These are phyloP conservation scores for Cydia pomonella DNA, from an alignment of 1,140 invertebrate species.

Conservation along the genomic window DNA sequence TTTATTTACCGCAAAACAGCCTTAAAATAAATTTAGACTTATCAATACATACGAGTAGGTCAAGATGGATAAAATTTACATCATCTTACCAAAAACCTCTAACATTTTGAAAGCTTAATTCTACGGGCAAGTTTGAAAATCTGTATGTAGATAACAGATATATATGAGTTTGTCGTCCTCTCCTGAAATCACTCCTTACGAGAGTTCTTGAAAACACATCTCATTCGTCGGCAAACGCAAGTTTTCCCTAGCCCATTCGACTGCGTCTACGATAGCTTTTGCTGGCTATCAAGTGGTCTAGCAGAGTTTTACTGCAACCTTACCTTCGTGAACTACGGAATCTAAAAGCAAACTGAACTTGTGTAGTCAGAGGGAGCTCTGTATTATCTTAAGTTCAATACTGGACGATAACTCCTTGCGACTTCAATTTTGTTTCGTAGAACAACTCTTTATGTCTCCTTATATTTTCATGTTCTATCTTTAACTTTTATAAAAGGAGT, in stretches of 20 bases:
- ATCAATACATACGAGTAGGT: too few species aligned
- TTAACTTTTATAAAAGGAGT: too few species aligned
- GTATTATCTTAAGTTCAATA: background rate
- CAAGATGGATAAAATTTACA: too few species aligned
- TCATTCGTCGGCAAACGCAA: constrained; percentile 14
- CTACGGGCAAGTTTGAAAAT: background rate
- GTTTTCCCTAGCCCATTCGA: constrained; percentile 7
- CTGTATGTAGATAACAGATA: background rate
- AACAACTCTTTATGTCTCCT: background rate
- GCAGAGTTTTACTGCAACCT: background rate
- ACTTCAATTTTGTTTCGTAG: background rate
- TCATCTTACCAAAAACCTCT: background rate
- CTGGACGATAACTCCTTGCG: background rate
- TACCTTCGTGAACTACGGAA: background rate
- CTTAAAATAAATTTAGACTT: too few species aligned
- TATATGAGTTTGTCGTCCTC: constrained; percentile 11
- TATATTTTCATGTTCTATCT: too few species aligned
- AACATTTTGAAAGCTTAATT: constrained; percentile 5
- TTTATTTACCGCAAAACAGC: too few species aligned
- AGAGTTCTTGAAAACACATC: constrained; percentile 13
- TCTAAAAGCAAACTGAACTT: background rate
- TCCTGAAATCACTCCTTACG: background rate
- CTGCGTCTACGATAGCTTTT: constrained; percentile 1
- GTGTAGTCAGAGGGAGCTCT: background rate
- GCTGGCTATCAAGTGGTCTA: constrained; percentile 3